Evolutionary conservation across 2,888 invertebrate species (phyloP), one percentile per base, ranked within the genome.

Genomic region (Helobdella robusta): DNA sequence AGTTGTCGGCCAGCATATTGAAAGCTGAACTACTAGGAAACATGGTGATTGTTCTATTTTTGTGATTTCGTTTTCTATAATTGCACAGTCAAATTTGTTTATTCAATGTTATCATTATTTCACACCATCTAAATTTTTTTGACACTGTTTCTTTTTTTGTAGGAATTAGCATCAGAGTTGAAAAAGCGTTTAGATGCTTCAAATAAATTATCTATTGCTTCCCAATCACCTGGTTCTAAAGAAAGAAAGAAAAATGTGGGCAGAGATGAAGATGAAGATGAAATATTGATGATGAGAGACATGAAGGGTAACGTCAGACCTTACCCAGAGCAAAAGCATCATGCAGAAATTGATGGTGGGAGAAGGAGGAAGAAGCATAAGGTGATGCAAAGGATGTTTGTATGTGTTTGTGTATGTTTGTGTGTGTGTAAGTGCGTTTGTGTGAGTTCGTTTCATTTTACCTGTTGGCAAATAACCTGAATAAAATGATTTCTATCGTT

Each of bases 21-120:
- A 92, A 92, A 82, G 94, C 95, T 18, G 93, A 97, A 84, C 85
- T 98, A 73, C 85, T 91, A 83, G 94, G 92, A 23, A 86, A 94
- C 76, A 80, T 78, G 73, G 85, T 83, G 73, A 73, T 76, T 23
- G 25, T n/a, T n/a, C n/a, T n/a, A n/a, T n/a, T n/a, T n/a, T n/a
- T n/a, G n/a, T n/a, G n/a, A n/a, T n/a, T n/a, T n/a, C n/a, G n/a
- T n/a, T n/a, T n/a, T n/a, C n/a, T n/a, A n/a, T n/a, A n/a, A n/a
- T n/a, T n/a, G n/a, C n/a, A n/a, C n/a, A n/a, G n/a, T n/a, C n/a
- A n/a, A n/a, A n/a, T n/a, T n/a, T n/a, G n/a, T n/a, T n/a, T n/a
- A n/a, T n/a, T n/a, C n/a, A n/a, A n/a, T n/a, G n/a, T n/a, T n/a
- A n/a, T n/a, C n/a, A n/a, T n/a, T n/a, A n/a, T n/a, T n/a, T n/a